phyloP scores from a whole-genome alignment of 2,113 vertebrate genomes.

The Sterna hirundo region DNA sequence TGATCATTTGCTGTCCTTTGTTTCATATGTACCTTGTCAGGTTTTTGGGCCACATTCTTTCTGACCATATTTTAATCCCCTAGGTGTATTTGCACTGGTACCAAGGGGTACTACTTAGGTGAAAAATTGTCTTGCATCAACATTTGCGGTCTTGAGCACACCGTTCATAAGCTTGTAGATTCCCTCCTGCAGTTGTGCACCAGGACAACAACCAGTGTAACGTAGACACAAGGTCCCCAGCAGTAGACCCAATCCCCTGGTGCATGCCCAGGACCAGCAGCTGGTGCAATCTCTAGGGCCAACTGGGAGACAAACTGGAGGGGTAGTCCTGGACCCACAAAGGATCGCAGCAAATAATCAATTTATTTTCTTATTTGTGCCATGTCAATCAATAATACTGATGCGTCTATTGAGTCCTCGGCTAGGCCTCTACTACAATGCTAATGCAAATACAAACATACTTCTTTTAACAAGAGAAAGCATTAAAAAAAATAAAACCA shows the following conservation, averaged over 20 bases:
- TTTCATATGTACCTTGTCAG: background rate
- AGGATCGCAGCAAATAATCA: background rate
- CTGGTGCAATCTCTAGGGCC: background rate
- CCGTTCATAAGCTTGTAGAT: background rate
- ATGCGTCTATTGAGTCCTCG: background rate
- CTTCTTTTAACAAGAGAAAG: background rate
- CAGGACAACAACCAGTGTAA: background rate
- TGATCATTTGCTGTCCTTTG: background rate
- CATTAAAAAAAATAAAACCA: background rate
- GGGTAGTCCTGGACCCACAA: background rate
- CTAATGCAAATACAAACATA: background rate
- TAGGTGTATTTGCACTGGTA: background rate
- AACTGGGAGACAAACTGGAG: background rate
- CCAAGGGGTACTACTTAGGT: background rate
- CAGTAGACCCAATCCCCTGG: background rate
- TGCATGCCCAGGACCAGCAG: background rate
- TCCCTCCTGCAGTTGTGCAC: background rate
- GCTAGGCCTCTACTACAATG: background rate
- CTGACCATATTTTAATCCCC: background rate
- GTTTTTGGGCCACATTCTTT: background rate
- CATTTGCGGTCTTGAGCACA: background rate
- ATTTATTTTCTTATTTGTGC: background rate
- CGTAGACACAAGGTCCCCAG: background rate
- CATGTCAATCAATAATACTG: background rate
- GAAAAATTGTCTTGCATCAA: background rate